These are phyloP conservation scores for Watsonalla binaria DNA, from an alignment of 2,888 invertebrate genomes.

Conservation along the genomic window DNA sequence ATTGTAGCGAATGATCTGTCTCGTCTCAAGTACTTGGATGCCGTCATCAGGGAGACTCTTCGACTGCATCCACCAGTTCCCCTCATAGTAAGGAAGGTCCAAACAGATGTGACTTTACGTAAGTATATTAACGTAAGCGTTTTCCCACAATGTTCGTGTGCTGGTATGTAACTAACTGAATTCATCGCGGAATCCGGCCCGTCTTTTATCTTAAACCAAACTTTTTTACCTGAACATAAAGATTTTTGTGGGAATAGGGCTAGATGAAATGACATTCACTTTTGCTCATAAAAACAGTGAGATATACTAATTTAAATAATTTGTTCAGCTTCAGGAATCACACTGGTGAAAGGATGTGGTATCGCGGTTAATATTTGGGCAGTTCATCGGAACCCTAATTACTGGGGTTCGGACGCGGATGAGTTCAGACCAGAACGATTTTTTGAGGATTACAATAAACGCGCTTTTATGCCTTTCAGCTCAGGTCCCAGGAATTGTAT, in stretches of 20 bases:
- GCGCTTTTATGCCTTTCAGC: constrained; percentile 43
- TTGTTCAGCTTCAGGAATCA: constrained; percentile 35
- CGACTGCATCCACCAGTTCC: constrained; percentile 36
- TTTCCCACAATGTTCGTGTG: too few relatives aligned
- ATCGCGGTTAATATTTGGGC: constrained; percentile 36
- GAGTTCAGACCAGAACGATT: constrained; percentile 46
- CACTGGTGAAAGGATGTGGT: constrained; percentile 25
- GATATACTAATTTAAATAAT: neutral
- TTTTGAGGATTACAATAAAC: constrained; percentile 17
- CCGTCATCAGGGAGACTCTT: constrained; percentile 28
- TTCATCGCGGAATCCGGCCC: too few relatives aligned
- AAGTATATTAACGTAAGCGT: neutral
- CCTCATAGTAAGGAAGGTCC: constrained; percentile 19
- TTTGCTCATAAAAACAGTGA: too few relatives aligned
- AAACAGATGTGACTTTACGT: constrained; percentile 21
- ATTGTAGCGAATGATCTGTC: constrained; percentile 20
- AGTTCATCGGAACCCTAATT: constrained; percentile 39
- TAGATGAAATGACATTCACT: too few relatives aligned
- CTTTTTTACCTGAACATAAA: too few relatives aligned
- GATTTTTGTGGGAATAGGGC: too few relatives aligned
- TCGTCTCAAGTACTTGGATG: constrained; percentile 25
- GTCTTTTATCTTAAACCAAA: too few relatives aligned
- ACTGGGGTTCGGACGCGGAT: constrained; percentile 46
- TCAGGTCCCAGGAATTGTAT: constrained; percentile 41
- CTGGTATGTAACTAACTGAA: too few relatives aligned